Percentiles rank a stretch among this genome's conserved stretches.
phyloP scores from a whole-genome alignment of 1,140 invertebrate genomes.

The Plectrocnemia conspersa region DNA sequence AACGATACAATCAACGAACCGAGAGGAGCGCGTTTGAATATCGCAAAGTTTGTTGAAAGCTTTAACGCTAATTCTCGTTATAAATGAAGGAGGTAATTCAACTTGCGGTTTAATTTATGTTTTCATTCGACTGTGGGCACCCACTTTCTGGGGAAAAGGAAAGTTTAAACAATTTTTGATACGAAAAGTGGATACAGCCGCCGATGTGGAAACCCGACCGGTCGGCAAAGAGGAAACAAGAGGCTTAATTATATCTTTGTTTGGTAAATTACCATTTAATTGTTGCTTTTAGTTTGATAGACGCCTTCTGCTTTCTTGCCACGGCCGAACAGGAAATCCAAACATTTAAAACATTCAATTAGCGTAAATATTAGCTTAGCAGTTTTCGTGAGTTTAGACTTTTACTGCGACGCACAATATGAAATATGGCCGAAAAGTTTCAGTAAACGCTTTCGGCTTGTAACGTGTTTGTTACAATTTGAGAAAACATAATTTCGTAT shows the following conservation, averaged over 20 bases:
- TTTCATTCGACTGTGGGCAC: neutral
- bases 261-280: conserved; percentile 13
- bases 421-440: no score
- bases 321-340: neutral
- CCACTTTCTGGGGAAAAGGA: neutral
- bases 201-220: neutral
- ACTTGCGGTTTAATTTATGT: conserved; percentile 12
- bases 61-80: neutral
- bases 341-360: neutral
- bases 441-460: no score
- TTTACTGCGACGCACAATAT: no score
- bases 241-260: conserved; percentile 13
- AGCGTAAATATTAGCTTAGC: no score
- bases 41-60: neutral
- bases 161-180: conserved; percentile 14
- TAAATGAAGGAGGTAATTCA: conserved; percentile 6
- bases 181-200: neutral
- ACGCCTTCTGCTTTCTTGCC: neutral
- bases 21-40: no score
- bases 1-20: no score
- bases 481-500: no score
- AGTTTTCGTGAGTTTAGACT: no score
- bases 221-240: neutral
- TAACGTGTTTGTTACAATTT: no score
- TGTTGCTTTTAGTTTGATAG: conserved; percentile 5